Evolutionary conservation across 2,888 invertebrate genomes (phyloP), one percentile per base, ranked within the genome.

Genomic region (Sinohyriopsis cumingii): DNA sequence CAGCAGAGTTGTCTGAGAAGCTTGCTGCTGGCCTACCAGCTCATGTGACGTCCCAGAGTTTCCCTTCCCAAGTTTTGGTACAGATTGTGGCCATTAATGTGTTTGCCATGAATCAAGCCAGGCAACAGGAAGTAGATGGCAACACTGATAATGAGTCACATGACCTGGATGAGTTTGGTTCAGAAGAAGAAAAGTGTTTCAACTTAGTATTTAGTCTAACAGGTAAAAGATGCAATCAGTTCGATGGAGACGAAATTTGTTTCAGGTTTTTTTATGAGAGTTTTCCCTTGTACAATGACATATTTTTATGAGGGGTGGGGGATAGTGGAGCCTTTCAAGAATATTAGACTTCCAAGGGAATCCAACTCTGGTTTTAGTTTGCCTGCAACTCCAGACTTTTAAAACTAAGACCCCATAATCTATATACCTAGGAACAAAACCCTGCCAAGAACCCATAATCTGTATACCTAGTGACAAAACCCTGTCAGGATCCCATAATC

Each of bases 1-100:
- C 94, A 0, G 91, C 92, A 22, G 89, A 91, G 5, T 91, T 94
- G 67, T 93, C 94, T 56, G 92, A 93, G 77, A 92, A 93, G 33
- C 91, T 95, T 53, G 93, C 93, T 71, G 92, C 93, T 1, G 94
- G 94, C 55, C 91, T 95, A 77, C 94, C 94, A 0, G 93, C 95
- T 0, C 92, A 95, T 69, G 93, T 95, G 15, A 95, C 95, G 0
- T 95, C 95, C 0, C 94, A 95, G 85, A 94, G 94, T 85, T 94
- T 95, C 79, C 94, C 93, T 63, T 92, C 93, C 1, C 93, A 94
- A 91, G 94, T 94, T 80, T 91, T 96, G 33, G 92, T 95, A 55
- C 94, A 95, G 92, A 94, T 95, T 93, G 92, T 94, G 63, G 93
- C 94, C 72, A 94, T 95, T 59, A 93, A 94, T 87, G 92, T 95